Evolutionary conservation across 2,888 invertebrate species (phyloP), one percentile per base, ranked within the genome.

Genomic region (Platypus cylindrus): DNA sequence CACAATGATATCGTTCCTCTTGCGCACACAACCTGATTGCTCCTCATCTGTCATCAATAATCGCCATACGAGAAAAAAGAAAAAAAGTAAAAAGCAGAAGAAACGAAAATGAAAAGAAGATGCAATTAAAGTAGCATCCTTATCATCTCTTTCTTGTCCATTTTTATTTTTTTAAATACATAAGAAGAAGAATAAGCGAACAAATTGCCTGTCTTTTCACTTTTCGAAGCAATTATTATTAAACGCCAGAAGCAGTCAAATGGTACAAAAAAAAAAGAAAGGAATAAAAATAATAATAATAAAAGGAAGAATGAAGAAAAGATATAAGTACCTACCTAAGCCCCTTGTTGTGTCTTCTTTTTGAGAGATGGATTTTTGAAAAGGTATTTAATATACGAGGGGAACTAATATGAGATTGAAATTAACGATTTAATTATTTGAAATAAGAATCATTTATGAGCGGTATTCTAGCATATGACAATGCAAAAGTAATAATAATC

Each of bases 141-240:
- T 35, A 40, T 37, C 32, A 40, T 37, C 37, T n/a, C n/a, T n/a
- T n/a, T n/a, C n/a, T n/a, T 24, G 15, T 17, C 17, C 13, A 25
- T 36, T 20, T 32, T 34, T 36, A 36, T 36, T 36, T 34, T 30
- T n/a, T n/a, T n/a, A n/a, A n/a, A n/a, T n/a, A n/a, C n/a, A n/a
- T n/a, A n/a, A n/a, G 17, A 33, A 26, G 29, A 35, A 32, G 33
- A 37, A 29, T 28, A 26, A 24, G 22, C 28, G 30, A 41, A 41
- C 41, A 41, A 38, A 41, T 41, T 41, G 32, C 41, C 37, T 41
- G 41, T 41, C 41, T 41, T 41, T 41, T 41, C 41, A 41, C 41
- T 41, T 41, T 41, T 41, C 41, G 35, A 41, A 30, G 41, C 41
- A 41, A 41, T 41, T 41, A 41, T n/a, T n/a, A n/a, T 37, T 41